Evolutionary conservation across 2,113 vertebrate species (phyloP), one percentile per base, ranked within the genome.

Genomic region (Leuciscus idus): DNA sequence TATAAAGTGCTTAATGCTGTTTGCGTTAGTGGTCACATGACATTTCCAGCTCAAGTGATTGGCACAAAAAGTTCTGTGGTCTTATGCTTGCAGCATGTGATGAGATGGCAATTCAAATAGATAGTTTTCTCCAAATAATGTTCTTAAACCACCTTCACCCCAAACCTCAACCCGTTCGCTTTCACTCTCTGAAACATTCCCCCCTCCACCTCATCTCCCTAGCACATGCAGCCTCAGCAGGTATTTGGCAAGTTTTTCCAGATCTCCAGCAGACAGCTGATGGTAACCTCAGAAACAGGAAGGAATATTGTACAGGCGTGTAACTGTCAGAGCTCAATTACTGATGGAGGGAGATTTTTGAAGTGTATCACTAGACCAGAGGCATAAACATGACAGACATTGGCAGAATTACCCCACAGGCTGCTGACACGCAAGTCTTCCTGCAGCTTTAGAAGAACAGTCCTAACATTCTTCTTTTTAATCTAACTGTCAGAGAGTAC

Each of bases 151-250:
- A 70, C 15, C 70, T 50, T 62, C 64, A n/a, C 43, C 79, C 55
- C 57, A 17, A 11, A 33, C 26, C 30, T 74, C 59, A 23, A 30
- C 61, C 36, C 6, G 28, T 21, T 48, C 17, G 81, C 19, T 28
- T 12, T 30, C 28, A 50, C 68, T 36, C 30, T 55, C 61, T 48
- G n/a, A 48, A 2, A 59, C 55, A 21, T 73, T 4, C n/a, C 5
- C 17, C 4, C 11, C 17, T 50, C 23, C 68, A 55, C 68, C 26
- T 59, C 72, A 61, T 73, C 43, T 82, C 46, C 36, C 55, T 80
- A 79, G 57, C 83, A 85, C 77, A 86, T 81, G 86, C 55, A 84
- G 72, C 50, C 64, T 87, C 86, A 86, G 88, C 87, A 88, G 82
- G 77, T 83, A 86, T 83, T 83, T 88, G 64, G 79, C 36, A 59